Evolutionary conservation across 2,888 invertebrate genomes (phyloP).

Genomic region (Nesidiocoris tenuis): DNA sequence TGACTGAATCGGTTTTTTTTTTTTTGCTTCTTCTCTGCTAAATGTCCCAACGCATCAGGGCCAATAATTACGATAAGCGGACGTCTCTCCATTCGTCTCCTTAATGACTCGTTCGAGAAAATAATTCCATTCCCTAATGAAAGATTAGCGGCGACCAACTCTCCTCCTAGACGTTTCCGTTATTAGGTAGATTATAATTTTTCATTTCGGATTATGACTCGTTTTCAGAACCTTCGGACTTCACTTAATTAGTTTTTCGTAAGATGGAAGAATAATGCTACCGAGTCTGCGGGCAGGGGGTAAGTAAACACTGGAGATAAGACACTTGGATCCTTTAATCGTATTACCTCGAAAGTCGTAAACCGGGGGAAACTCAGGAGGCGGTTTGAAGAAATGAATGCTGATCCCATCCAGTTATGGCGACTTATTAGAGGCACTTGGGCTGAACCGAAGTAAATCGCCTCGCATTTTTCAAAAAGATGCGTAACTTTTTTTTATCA

Average conservation of each 20-base stretch:
- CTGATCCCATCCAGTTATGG: neutral
- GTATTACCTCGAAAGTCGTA: neutral
- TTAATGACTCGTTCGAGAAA: neutral
- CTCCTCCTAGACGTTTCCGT: neutral
- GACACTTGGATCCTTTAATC: neutral
- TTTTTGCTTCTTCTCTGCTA: no score
- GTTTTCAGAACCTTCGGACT: neutral
- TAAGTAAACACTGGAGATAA: neutral
- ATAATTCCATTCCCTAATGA: neutral
- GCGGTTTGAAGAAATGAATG: neutral
- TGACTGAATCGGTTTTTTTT: no score
- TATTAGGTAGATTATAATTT: neutral
- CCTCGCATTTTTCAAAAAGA: no score
- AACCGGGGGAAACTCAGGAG: neutral
- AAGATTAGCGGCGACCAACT: neutral
- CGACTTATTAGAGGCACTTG: neutral
- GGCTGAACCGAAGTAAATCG: neutral
- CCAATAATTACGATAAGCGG: neutral
- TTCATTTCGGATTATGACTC: neutral
- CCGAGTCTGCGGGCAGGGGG: neutral
- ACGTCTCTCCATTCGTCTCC: neutral
- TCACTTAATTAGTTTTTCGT: neutral
- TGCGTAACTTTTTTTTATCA: no score
- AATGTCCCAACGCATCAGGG: no score
- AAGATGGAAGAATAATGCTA: neutral